Evolutionary conservation across 2,888 invertebrate species (phyloP).

Genomic region (Aphidius colemani): DNA sequence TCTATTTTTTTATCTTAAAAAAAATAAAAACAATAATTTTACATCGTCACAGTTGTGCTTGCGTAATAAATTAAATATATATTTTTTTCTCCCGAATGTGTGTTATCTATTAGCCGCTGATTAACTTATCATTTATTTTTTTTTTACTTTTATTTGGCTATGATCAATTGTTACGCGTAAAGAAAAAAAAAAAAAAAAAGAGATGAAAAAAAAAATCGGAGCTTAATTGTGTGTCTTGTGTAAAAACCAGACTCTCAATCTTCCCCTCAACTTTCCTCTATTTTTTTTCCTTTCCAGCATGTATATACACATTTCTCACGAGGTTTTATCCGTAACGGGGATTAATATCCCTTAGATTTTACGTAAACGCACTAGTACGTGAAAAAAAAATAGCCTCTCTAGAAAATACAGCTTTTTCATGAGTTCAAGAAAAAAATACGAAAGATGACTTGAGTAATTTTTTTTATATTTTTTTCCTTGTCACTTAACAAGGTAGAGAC

Average conservation of each 20-base stretch:
- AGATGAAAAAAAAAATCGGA: no score
- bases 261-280: conserved; percentile 31
- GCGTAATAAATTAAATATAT: not conserved
- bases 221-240: no score
- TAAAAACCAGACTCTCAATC: not conserved
- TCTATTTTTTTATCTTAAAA: not conserved
- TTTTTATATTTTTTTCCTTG: conserved; percentile 11
- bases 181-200: no score
- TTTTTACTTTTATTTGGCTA: not conserved
- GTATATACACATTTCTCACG: conserved; percentile 4
- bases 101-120: no score
- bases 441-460: conserved; percentile 12
- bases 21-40: no score
- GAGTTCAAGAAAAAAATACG: not conserved
- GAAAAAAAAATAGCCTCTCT: no score
- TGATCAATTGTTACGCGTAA: not conserved
- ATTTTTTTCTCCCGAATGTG: not conserved
- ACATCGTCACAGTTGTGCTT: no score
- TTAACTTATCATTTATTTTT: no score
- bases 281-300: conserved; percentile 10
- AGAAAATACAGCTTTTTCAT: not conserved
- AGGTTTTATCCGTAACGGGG: conserved; percentile 37
- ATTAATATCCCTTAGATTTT: conserved; percentile 48
- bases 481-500: not conserved
- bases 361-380: conserved; percentile 32